Base-by-base conservation (phyloP, 2,113 vertebrate species). In the Mungos mungo region DNA sequence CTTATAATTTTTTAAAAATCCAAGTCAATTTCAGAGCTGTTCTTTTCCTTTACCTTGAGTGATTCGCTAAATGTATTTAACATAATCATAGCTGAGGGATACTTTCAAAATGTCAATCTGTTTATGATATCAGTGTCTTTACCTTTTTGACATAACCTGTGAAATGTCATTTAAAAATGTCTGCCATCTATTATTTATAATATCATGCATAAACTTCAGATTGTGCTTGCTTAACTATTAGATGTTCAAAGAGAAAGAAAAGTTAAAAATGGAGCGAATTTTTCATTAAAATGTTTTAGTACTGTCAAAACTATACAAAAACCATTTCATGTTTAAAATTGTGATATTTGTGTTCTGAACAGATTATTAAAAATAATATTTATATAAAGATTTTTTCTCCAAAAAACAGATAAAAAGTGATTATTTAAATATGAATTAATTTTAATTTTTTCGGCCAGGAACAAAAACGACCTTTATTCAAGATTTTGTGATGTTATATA, bases 151-250 rank as follows among this genome's bases (percentile, higher is more conserved):
- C 41, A 94, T 76, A 94, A 90, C 2, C 68, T 80, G 35, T 45
- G 35, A 92, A 97, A 94, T 96, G 57, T 35, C 80, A 93, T 87
- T 95, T 88, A 54, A 93, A 88, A 96, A 71, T 83, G 15, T 84
- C 63, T 79, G 7, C 45, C 25, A 85, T 94, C 33, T 79, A 92
- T 96, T 93, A 97, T 76, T 97, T 87, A 92, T 95, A 90, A 68
- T 69, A 41, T 13, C 23, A 88, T 90, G 15, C 14, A 84, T 23
- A 47, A 38, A 83, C 66, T 90, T 94, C 35, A 95, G 41, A 63
- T 25, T 93, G 27, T 47, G 79, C 54, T 93, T 69, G 5, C 38
- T 76, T 85, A 76, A 68, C 2, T 50, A 4, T 93, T 92, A 92
- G 96, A 54, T 69, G 6, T 35, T 85, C 31, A 95, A 38, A 81